Conservation (phyloP, 1,140 invertebrate genomes). For the Nasonia vitripennis region DNA sequence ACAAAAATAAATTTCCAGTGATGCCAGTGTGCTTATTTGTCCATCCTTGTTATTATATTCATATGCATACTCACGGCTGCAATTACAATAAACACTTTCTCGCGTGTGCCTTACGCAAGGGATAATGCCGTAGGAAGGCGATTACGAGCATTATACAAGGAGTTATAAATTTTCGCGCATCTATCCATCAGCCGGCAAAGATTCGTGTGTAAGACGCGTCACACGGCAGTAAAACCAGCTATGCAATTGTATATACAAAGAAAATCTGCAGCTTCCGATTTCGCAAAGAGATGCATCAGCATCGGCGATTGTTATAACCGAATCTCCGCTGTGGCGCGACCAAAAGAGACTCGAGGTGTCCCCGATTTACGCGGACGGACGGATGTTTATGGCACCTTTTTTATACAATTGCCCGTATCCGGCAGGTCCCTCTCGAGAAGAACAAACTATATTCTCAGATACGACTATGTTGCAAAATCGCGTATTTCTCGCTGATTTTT, state of each 20-base stretch:
- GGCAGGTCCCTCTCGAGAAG: too few relatives aligned
- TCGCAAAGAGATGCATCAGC: background rate
- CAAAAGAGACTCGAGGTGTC: background rate
- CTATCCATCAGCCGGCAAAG: background rate
- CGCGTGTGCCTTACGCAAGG: background rate
- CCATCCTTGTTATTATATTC: background rate
- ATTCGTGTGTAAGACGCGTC: too few relatives aligned
- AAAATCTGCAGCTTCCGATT: background rate
- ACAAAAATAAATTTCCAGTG: background rate
- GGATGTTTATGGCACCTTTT: background rate
- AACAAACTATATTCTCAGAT: background rate
- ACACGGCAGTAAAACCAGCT: too few relatives aligned
- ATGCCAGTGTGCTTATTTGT: background rate
- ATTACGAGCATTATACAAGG: background rate
- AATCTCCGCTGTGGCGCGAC: background rate
- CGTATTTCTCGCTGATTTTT: background rate
- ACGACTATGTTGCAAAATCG: background rate
- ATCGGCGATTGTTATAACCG: background rate
- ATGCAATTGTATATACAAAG: background rate
- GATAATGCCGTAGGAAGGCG: background rate
- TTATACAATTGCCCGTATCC: background rate
- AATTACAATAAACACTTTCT: constrained; percentile 1
- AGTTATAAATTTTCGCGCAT: background rate
- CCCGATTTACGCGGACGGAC: background rate
- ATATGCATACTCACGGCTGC: background rate